Evolutionary conservation across 1,140 invertebrate species (phyloP), one percentile per base, ranked within the genome.

Genomic region (Brachionus plicatilis): DNA sequence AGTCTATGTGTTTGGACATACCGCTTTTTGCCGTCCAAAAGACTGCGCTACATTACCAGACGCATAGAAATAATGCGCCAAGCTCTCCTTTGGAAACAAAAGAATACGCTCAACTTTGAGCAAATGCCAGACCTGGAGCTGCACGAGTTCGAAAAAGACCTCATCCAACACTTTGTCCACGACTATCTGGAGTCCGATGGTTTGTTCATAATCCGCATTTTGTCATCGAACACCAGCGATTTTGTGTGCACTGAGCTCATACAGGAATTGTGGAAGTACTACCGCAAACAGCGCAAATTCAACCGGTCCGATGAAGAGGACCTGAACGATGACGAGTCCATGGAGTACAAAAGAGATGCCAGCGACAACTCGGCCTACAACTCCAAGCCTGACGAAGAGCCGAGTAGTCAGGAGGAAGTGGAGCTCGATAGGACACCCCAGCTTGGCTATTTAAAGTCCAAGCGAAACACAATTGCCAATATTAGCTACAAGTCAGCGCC

Each of bases 131-230:
- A 70, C 20, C 27, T 68, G 5, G 37, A 83, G 41, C 65, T 68
- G 37, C 82, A 68, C 20, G 82, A 89, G 86, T 84, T 86, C 88
- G 24, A 84, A 85, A 60, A 88, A 87, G 82, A 88, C 50, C 87
- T 87, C 33, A 86, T 88, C 27, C 87, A 87, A 83, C 87, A 89
- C 50, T 91, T 91, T 86, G 88, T 90, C 29, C 89, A 91, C 87
- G 90, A 91, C 85, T 91, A 91, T 86, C 86, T 91, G 7, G 89
- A 90, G 27, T 90, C 90, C 56, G 91, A 91, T 85, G 91, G 91
- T 12, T 89, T 91, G 41, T 91, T 91, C 85, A 89, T 90, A 11
- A 87, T 91, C 12, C 86, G 90, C 43, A 87, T 91, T 17, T 90
- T 91, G 53, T 90, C 90, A 20, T 90, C 90, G 79, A 91, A 91